Evolutionary conservation across 1,140 invertebrate genomes (phyloP).

Genomic region (Dreissena rostriformis): DNA sequence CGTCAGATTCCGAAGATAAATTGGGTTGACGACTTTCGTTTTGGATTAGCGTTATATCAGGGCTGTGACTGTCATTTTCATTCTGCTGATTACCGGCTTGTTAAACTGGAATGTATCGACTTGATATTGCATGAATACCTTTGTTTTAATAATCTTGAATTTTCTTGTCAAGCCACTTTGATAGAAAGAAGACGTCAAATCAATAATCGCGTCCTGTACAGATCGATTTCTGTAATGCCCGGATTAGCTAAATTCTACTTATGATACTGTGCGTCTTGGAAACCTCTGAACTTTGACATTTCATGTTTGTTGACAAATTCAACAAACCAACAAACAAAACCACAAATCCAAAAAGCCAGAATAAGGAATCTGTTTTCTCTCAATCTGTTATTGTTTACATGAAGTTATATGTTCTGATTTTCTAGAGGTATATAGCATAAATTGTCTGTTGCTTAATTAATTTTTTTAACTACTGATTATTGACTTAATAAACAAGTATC

Average conservation of each 20-base stretch:
- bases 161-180: conserved; percentile 37
- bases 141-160: conserved; percentile 53
- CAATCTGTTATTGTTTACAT: no score
- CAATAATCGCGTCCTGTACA: conserved; percentile 29
- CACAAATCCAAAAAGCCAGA: no score
- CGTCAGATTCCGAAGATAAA: conserved; percentile 43
- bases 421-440: no score
- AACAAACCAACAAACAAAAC: no score
- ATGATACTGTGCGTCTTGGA: not conserved
- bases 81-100: conserved; percentile 21
- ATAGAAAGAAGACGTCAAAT: conserved; percentile 18
- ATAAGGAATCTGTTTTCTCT: no score
- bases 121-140: conserved; percentile 13
- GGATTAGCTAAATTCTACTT: conserved; percentile 17
- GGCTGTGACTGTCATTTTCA: conserved; percentile 47
- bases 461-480: no score
- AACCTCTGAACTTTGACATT: no score
- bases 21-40: conserved; percentile 49
- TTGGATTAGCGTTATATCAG: conserved; percentile 25
- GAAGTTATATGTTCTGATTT: no score
- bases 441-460: no score
- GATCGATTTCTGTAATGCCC: conserved; percentile 30
- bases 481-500: no score
- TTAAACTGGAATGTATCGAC: conserved; percentile 39
- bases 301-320: no score